Evolutionary conservation across 2,797 vertebrate species (phyloP).

Genomic region (Gorsachius magnificus): DNA sequence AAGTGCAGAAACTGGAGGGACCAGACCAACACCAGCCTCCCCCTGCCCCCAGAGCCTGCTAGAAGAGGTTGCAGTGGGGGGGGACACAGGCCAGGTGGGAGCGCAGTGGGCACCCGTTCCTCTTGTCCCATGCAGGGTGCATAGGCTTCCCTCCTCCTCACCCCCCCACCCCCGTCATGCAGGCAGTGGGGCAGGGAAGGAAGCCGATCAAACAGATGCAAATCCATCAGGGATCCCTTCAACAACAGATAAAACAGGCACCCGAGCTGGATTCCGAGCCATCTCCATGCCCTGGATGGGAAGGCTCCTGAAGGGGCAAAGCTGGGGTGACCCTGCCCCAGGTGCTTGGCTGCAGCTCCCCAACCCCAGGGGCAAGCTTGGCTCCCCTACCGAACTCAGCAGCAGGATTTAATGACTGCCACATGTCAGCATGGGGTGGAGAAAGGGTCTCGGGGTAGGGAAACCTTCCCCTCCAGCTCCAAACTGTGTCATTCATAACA

Average conservation of each 20-base stretch:
- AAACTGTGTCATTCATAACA: background rate
- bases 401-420: background rate
- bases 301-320: background rate
- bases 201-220: background rate
- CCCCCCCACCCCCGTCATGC: too few relatives aligned
- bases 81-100: background rate
- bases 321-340: background rate
- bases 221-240: background rate
- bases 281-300: background rate
- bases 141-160: background rate
- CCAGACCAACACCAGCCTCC: background rate
- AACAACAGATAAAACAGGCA: background rate
- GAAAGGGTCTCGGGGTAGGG: background rate
- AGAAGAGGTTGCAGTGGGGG: background rate
- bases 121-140: background rate
- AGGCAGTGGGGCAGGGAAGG: background rate
- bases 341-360: background rate
- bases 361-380: background rate
- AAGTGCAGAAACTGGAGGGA: background rate
- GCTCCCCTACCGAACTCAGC: too few relatives aligned
- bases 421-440: background rate
- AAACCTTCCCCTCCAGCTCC: background rate
- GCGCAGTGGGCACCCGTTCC: background rate
- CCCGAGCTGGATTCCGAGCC: background rate
- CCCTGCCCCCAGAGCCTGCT: too few relatives aligned